These are phyloP conservation scores for Penaeus chinensis DNA, from an alignment of 1,140 invertebrate genomes.

Conservation along the genomic window DNA sequence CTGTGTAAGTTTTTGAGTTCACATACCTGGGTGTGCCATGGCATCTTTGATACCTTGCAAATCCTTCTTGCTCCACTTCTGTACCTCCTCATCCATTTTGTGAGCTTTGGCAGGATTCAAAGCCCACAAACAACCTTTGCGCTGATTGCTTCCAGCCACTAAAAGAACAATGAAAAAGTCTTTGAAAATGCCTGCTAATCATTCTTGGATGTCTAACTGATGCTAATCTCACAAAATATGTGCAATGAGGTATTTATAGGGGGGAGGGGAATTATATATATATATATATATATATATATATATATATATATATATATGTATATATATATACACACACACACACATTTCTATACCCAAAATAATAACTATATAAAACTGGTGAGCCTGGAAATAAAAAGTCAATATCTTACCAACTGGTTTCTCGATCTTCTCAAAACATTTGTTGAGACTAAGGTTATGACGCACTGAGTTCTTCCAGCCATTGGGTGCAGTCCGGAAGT, in stretches of 20 bases:
- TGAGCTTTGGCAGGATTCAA: constrained; percentile 93
- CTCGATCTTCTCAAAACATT: constrained; percentile 98
- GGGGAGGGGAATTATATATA: no score
- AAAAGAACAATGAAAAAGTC: not conserved
- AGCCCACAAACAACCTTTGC: constrained; percentile 90
- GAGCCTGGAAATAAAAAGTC: not conserved
- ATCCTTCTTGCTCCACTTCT: constrained; percentile 96
- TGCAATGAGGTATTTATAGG: no score
- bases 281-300: no score
- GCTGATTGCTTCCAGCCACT: constrained; percentile 66
- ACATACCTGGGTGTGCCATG: constrained; percentile 86
- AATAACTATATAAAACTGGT: not conserved
- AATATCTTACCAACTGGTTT: constrained; percentile 75
- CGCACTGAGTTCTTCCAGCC: constrained; percentile 98
- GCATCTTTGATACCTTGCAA: constrained; percentile 85
- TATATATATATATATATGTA: no score
- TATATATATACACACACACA: no score
- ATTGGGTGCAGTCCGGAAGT: constrained; percentile 96
- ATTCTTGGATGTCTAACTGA: no score
- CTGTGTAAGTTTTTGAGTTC: not conserved
- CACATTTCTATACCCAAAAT: not conserved
- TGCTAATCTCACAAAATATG: no score
- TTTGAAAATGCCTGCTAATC: not conserved
- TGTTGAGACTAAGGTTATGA: constrained; percentile 95
- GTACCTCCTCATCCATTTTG: constrained; percentile 98